These are phyloP conservation scores for Laothoe populi DNA, from an alignment of 2,888 invertebrate genomes.

Conservation along the genomic window DNA sequence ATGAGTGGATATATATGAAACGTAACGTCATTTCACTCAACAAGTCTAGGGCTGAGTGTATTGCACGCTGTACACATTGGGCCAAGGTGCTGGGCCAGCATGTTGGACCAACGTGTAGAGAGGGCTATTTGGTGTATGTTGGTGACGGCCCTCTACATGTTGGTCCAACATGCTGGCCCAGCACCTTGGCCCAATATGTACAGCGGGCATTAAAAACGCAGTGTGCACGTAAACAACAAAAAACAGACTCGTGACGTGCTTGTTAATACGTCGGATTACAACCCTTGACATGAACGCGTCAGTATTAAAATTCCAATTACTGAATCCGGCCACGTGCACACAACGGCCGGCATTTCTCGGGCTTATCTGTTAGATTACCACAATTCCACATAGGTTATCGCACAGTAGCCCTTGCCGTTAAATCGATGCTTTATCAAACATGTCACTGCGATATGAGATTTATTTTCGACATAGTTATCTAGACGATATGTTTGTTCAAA, in stretches of 20 bases:
- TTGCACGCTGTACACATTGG: too few relatives aligned
- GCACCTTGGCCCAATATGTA: too few relatives aligned
- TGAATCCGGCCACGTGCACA: slow-evolving; percentile 64
- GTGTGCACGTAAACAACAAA: slow-evolving; percentile 57
- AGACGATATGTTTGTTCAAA: slow-evolving; percentile 57
- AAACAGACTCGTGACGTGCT: slow-evolving; percentile 68
- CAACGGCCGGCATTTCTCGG: slow-evolving; percentile 53
- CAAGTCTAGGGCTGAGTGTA: slow-evolving; percentile 54
- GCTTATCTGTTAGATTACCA: slow-evolving; percentile 71
- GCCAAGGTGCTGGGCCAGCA: too few relatives aligned
- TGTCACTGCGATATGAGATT: slow-evolving; percentile 64
- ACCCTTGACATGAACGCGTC: slow-evolving; percentile 55
- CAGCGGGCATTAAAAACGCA: slow-evolving; percentile 55
- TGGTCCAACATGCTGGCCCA: too few relatives aligned
- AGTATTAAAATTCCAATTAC: slow-evolving; percentile 59
- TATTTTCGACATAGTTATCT: slow-evolving; percentile 64
- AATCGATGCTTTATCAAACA: slow-evolving; percentile 69
- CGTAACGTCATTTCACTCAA: slow-evolving; percentile 59
- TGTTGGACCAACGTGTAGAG: too few relatives aligned
- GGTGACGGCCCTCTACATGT: too few relatives aligned
- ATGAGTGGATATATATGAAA: background rate
- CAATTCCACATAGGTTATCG: slow-evolving; percentile 70
- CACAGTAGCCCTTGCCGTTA: slow-evolving; percentile 67
- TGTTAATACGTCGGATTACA: slow-evolving; percentile 68
- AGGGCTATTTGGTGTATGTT: too few relatives aligned